phyloP scores from a whole-genome alignment of 2,888 invertebrate species.

The Choristoneura rosaceana region DNA sequence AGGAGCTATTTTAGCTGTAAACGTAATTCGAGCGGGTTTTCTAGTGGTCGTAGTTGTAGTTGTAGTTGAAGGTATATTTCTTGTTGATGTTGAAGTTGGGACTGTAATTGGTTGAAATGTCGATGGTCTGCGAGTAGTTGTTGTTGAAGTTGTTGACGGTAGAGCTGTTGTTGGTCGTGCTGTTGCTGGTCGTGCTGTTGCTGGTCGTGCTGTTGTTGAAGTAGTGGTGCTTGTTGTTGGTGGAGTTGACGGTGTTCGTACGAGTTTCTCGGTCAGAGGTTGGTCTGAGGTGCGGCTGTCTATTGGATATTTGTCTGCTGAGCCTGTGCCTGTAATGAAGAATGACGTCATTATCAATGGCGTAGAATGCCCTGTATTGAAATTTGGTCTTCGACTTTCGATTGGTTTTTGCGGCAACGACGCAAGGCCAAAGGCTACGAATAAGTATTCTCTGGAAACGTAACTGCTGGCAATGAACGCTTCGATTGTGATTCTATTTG shows the following conservation, averaged over 20 bases:
- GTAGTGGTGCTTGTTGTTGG: slow-evolving; percentile 43
- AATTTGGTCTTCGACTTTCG: too few relatives aligned
- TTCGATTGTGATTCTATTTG: too few relatives aligned
- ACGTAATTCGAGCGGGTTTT: slow-evolving; percentile 36
- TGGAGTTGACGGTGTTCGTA: slow-evolving; percentile 43
- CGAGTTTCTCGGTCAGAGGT: slow-evolving; percentile 49
- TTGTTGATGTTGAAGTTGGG: slow-evolving; percentile 45
- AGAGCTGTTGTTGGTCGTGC: slow-evolving; percentile 43
- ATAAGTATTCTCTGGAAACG: too few relatives aligned
- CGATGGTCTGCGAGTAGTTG: slow-evolving; percentile 42
- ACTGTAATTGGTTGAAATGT: slow-evolving; percentile 42
- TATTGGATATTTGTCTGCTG: slow-evolving; percentile 49
- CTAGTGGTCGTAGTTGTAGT: slow-evolving; percentile 37
- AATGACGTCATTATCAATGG: background rate
- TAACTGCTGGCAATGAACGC: too few relatives aligned
- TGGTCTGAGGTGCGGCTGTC: slow-evolving; percentile 56
- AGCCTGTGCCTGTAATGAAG: slow-evolving; percentile 22
- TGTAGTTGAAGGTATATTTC: slow-evolving; percentile 45
- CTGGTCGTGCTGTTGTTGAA: slow-evolving; percentile 40
- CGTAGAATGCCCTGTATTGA: too few relatives aligned
- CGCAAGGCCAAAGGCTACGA: too few relatives aligned
- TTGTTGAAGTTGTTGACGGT: slow-evolving; percentile 40
- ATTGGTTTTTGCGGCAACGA: too few relatives aligned
- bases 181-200: slow-evolving; percentile 39
- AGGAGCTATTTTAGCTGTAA: slow-evolving; percentile 42